A percentile compares a stretch with the other conserved stretches of the same genome.
Conservation (phyloP, 1,140 invertebrate species). For the Adelges cooleyi region DNA sequence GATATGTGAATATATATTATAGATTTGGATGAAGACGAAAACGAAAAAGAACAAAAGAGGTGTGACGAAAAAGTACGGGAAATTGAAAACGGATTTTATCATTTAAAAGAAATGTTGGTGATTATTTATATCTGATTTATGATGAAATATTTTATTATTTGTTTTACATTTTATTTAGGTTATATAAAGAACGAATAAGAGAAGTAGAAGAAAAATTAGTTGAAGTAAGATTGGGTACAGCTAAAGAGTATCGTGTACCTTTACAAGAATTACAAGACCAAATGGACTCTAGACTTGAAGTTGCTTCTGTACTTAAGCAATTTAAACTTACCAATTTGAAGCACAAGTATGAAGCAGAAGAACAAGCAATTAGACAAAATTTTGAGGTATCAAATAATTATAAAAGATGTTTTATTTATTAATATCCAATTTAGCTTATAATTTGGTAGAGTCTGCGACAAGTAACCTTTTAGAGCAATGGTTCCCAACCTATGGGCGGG, state of each 20-base stretch:
- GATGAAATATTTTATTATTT: slow-evolving; percentile 1
- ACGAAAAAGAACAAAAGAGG: slow-evolving; percentile 66
- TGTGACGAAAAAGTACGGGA: slow-evolving; percentile 76
- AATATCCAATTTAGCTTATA: too few species aligned
- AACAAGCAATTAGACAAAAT: slow-evolving; percentile 76
- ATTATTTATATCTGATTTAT: slow-evolving; percentile 13
- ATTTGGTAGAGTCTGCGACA: too few species aligned
- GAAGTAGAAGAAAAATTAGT: slow-evolving; percentile 74
- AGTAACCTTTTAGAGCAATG: too few species aligned
- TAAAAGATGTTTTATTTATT: too few species aligned
- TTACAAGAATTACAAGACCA: slow-evolving; percentile 74
- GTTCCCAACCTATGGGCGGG: too few species aligned
- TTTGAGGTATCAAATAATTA: slow-evolving; percentile 54
- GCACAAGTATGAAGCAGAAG: slow-evolving; percentile 78
- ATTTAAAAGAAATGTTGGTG: slow-evolving; percentile 22
- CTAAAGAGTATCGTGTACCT: slow-evolving; percentile 76
- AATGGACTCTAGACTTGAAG: slow-evolving; percentile 73
- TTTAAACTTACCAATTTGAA: slow-evolving; percentile 69
- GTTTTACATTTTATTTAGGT: slow-evolving; percentile 34
- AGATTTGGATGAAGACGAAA: slow-evolving; percentile 89
- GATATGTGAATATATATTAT: slow-evolving; percentile 8
- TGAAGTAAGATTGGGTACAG: slow-evolving; percentile 71
- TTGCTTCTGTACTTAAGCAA: slow-evolving; percentile 72
- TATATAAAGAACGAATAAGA: slow-evolving; percentile 72
- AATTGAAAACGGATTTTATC: slow-evolving; percentile 74